Evolutionary conservation across 2,113 vertebrate species (phyloP).

Genomic region (Halcyon malimbica): DNA sequence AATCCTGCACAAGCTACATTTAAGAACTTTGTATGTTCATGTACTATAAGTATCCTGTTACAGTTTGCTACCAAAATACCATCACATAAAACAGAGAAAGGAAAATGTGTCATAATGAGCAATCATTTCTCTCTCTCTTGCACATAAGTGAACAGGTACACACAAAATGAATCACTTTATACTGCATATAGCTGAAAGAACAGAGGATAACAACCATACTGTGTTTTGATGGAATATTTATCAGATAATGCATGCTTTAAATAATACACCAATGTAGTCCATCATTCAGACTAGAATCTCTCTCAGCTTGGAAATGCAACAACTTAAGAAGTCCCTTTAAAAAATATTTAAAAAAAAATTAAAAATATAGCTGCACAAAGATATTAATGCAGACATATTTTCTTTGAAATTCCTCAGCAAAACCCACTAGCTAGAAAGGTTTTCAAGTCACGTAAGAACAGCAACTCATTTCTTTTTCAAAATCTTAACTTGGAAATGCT

Average conservation of each 20-base stretch:
- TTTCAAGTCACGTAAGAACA: background rate
- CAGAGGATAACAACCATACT: background rate
- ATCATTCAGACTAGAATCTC: background rate
- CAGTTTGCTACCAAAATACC: background rate
- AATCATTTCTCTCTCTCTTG: background rate
- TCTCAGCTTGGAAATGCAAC: background rate
- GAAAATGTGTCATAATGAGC: background rate
- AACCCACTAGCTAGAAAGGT: background rate
- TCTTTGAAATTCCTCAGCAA: background rate
- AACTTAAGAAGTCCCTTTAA: background rate
- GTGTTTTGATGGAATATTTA: background rate
- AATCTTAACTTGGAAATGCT: background rate
- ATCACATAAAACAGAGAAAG: background rate
- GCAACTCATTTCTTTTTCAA: background rate
- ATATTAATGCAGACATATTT: background rate
- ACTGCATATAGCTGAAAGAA: background rate
- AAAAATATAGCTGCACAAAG: background rate
- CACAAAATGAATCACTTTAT: background rate
- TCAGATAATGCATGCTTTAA: background rate
- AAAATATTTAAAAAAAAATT: background rate
- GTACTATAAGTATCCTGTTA: background rate
- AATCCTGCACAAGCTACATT: background rate
- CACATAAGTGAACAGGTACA: background rate
- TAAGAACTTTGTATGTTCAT: background rate
- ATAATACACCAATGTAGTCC: background rate